Conservation (phyloP, 2,113 vertebrate genomes). For the Colossoma macropomum region DNA sequence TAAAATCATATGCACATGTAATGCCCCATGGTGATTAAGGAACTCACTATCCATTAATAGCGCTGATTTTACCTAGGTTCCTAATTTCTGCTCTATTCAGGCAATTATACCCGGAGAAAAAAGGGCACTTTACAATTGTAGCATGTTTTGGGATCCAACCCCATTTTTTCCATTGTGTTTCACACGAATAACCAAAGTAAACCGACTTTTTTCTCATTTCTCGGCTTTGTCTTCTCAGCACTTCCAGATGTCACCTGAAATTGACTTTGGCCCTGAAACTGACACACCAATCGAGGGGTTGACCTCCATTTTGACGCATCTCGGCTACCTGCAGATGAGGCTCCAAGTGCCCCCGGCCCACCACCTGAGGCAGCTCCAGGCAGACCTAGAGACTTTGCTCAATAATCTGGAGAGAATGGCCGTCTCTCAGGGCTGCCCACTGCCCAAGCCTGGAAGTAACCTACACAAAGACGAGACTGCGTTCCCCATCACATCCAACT, state of each 20-base stretch:
- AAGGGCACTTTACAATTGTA: too few relatives aligned
- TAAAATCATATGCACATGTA: not conserved
- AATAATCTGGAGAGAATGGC: constrained; percentile 32
- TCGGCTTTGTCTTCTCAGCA: constrained; percentile 12
- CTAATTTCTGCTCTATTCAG: not conserved
- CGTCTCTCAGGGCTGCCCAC: constrained; percentile 14
- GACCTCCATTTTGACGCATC: constrained; percentile 38
- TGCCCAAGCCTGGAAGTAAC: constrained; percentile 15
- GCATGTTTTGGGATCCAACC: too few relatives aligned
- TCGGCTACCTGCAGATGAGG: constrained; percentile 37
- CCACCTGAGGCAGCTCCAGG: constrained; percentile 40
- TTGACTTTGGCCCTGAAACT: constrained; percentile 39
- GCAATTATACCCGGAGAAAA: too few relatives aligned
- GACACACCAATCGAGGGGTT: constrained; percentile 45
- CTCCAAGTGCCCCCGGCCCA: constrained; percentile 18
- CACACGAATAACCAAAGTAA: not conserved
- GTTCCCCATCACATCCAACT: constrained; percentile 49
- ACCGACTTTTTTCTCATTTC: not conserved
- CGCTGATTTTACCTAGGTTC: not conserved
- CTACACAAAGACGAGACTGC: constrained; percentile 31
- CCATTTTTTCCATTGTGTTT: not conserved
- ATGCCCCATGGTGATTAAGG: not conserved
- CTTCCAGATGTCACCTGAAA: constrained; percentile 49
- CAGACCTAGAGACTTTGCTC: constrained; percentile 40
- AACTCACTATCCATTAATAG: not conserved